Base-by-base conservation (phyloP, 2,888 invertebrate genomes). In the Tipula confusa region DNA sequence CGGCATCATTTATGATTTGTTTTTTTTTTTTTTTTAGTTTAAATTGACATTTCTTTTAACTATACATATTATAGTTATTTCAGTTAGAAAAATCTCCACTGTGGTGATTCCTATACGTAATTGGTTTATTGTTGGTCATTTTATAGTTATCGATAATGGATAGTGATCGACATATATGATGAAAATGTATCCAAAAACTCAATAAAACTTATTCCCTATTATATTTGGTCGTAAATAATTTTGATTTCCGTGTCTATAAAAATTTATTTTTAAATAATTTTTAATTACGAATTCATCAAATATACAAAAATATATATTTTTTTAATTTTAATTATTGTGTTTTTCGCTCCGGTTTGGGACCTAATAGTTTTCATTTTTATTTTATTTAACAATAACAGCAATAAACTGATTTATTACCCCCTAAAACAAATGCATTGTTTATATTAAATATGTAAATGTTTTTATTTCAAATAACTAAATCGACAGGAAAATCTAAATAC, bases 271-370 rank as follows among this genome's bases (percentile, higher is more conserved):
- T 24, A 64, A 64, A 64, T 64, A 4, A 43, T 24, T 64, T 64
- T 64, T 64, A 64, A 64, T 64, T 64, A 64, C 64, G 24, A 64
- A 64, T 64, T 64, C 64, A 64, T 64, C 64, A 64, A 64, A 64
- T 64, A n/a, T 24, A 64, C 24, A 64, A 64, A 64, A 64, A 33
- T 11, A 33, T 9, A n/a, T 2, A 24, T 13, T 13, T 64, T n/a
- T n/a, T n/a, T n/a, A n/a, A n/a, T n/a, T n/a, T 18, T 64, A 64
- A 64, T 64, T 24, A 24, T 2, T 64, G 24, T 64, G 64, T 64
- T 18, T 24, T 24, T 64, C 24, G 64, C 64, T 64, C 64, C 24
- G 64, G 24, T 24, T 64, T 64, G 64, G 64, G 64, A 24, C 64
- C 64, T 24, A 64, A 64, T 64, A 64, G 24, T 9, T 9, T 24